phyloP scores from a whole-genome alignment of 2,113 vertebrate species.

The Xiphorhynchus elegans region DNA sequence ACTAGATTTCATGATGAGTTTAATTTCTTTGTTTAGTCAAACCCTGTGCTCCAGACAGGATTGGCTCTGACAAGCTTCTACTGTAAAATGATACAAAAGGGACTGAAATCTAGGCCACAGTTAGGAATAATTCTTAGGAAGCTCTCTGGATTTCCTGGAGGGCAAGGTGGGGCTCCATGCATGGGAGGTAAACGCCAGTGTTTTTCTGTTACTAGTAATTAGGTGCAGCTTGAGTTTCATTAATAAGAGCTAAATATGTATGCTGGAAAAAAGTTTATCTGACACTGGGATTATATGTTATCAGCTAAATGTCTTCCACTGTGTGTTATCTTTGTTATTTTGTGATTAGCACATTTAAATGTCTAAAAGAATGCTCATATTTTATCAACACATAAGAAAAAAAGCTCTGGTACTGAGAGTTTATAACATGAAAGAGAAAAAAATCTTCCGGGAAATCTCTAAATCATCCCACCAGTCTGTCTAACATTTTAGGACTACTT shows the following conservation, averaged over 20 bases:
- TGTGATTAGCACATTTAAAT: constrained; percentile 17
- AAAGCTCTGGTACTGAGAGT: neutral
- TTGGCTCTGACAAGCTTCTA: neutral
- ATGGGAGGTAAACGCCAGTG: constrained; percentile 11
- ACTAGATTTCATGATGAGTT: neutral
- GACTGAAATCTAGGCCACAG: constrained; percentile 44
- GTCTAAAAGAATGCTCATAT: neutral
- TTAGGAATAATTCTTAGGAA: constrained; percentile 47
- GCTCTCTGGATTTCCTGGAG: constrained; percentile 44
- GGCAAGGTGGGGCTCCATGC: constrained; percentile 28
- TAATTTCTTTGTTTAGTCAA: neutral
- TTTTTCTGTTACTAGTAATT: constrained; percentile 60
- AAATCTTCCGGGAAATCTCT: neutral
- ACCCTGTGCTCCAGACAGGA: neutral
- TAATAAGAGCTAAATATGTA: constrained; percentile 35
- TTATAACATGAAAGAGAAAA: neutral
- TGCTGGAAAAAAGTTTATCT: constrained; percentile 22
- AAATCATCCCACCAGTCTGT: neutral
- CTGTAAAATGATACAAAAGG: neutral
- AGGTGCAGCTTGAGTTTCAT: constrained; percentile 41
- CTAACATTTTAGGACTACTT: neutral
- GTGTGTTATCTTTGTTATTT: constrained; percentile 24
- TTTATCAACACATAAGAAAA: neutral
- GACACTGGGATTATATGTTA: constrained; percentile 3
- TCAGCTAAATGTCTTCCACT: neutral